phyloP scores from a whole-genome alignment of 2,797 vertebrate species.

The Limosa lapponica region DNA sequence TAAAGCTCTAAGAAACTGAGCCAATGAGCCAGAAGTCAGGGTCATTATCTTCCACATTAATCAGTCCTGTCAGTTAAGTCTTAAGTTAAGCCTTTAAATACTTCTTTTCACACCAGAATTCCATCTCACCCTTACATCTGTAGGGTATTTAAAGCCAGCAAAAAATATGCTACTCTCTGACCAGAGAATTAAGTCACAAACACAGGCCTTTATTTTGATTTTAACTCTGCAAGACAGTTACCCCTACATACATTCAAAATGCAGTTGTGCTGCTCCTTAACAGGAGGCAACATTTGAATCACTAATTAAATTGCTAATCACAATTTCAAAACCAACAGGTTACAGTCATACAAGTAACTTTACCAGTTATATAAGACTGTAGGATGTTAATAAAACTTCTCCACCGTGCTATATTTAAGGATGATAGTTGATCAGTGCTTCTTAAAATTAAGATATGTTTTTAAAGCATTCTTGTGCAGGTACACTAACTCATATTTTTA shows the following conservation, averaged over 20 bases:
- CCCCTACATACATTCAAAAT: background rate
- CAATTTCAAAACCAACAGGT: background rate
- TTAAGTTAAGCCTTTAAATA: conserved; percentile 66
- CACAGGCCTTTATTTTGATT: background rate
- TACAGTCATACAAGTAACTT: background rate
- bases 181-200: background rate
- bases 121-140: conserved; percentile 18
- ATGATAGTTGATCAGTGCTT: background rate
- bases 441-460: background rate
- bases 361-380: background rate
- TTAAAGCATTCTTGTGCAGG: background rate
- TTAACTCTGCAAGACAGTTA: background rate
- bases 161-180: background rate
- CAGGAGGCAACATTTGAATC: background rate
- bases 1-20: conserved; percentile 40
- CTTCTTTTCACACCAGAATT: conserved; percentile 72
- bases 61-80: conserved; percentile 63
- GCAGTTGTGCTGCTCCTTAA: background rate
- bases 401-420: background rate
- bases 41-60: conserved; percentile 47
- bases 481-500: background rate
- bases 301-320: background rate
- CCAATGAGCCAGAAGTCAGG: conserved; percentile 62
- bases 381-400: background rate
- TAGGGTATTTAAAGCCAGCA: background rate